Evolutionary conservation across 2,888 invertebrate species (phyloP), one percentile per base, ranked within the genome.

Genomic region (Drymonia ruficornis): DNA sequence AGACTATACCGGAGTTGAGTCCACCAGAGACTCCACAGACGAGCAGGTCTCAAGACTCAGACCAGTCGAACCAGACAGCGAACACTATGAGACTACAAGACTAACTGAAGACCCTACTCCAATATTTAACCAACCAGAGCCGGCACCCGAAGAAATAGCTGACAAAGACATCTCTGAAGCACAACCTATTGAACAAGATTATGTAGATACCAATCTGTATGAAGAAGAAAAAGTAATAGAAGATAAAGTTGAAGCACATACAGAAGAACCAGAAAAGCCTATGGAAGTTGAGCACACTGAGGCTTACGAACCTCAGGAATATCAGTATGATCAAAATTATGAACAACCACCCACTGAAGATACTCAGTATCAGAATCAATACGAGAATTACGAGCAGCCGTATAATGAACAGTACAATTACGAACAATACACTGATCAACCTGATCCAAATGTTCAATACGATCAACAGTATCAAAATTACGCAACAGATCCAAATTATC

Each of bases 1-100:
- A 78, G 74, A 84, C 80, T 47, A 90, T 91, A 44, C 89, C 90
- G 49, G 91, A 90, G 70, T 63, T 89, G 80, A 89, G 81, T 56
- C 92, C 92, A 18, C 90, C 89, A 61, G 86, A 84, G 50, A 86
- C 87, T 1, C 90, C 89, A 28, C 74, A 74, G 67, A 78, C 68
- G 51, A 65, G 74, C 68, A 78, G 67, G 56, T 76, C 78, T n/a
- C 74, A 74, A 62, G 66, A 54, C 55, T 72, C 81, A 34, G 61
- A 77, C 61, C 72, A 72, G 59, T 75, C 77, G 49, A 69, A 71
- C 56, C 60, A 70, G 61, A 80, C 75, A 53, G 65, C 56, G 58
- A 79, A 58, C 61, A 68, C 63, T 62, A 73, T 64, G 70, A 78
- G 76, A 58, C 76, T 63, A 53, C 79, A 65, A 74, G 77, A 83